Evolutionary conservation across 2,797 vertebrate species (phyloP), one percentile per base, ranked within the genome.

Genomic region (Pterois miles): DNA sequence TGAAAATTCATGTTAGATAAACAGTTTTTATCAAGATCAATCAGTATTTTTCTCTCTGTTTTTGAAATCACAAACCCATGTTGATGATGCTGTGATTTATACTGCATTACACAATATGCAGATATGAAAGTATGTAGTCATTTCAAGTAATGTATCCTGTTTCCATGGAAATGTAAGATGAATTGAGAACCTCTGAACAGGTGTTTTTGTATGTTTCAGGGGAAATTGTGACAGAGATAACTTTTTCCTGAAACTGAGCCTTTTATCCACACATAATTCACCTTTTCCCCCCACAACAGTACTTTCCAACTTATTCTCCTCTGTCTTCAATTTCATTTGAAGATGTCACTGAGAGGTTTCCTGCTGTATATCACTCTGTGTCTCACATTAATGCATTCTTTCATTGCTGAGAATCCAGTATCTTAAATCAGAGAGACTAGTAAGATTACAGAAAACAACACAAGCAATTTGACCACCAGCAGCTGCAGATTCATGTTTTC

Each of bases 401-500:
- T 57, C 27, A 25, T 1, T 31, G 56, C 56, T 80, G n/a, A 57
- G 10, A 16, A 57, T 56, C n/a, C 29, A 23, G 29, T n/a, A 31
- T 62, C 23, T 62, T 36, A 46, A 63, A 13, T 71, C 0, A 57
- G 46, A 60, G 52, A 72, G 31, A 65, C 33, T 36, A 76, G 48
- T 25, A 33, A 36, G 4, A 71, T 68, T 57, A 62, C 69, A 58
- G 18, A 82, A 88, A 72, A 68, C 18, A 54, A 64, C 43, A 56
- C 1, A 2, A 53, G 63, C 53, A 18, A 43, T 74, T 83, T 76
- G 69, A 83, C 83, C 68, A 69, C 72, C 12, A 63, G 43, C 52
- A 85, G 83, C 80, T 78, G 77, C 75, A 75, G 65, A 48, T 65
- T 62, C 8, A 25, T 83, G 13, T 53, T 68, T 76, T 77, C 57